Percentiles rank a stretch among this genome's conserved stretches.
Conservation (phyloP, 2,113 vertebrate genomes). For the Poeciliopsis turrubarensis region DNA sequence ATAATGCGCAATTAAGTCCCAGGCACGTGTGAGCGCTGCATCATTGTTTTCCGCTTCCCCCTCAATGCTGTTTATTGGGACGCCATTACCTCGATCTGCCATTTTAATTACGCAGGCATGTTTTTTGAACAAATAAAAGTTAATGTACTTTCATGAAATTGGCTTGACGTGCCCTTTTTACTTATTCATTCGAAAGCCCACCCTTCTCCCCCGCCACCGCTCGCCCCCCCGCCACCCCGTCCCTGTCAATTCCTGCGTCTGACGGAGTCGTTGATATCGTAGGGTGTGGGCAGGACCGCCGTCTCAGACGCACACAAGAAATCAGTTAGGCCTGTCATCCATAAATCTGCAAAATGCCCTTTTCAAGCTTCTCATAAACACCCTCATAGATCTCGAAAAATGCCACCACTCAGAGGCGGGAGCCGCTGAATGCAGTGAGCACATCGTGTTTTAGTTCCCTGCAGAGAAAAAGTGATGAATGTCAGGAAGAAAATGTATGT, state of each 20-base stretch:
- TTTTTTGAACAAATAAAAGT: constrained; percentile 73
- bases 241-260: constrained; percentile 33
- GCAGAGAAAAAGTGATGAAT: constrained; percentile 55
- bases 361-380: constrained; percentile 75
- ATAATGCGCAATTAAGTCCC: constrained; percentile 47
- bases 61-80: constrained; percentile 65
- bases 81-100: constrained; percentile 74
- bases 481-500: constrained; percentile 36
- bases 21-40: constrained; percentile 34
- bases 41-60: constrained; percentile 63
- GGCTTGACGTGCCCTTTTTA: constrained; percentile 75
- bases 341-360: constrained; percentile 76
- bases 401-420: constrained; percentile 62
- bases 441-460: constrained; percentile 31
- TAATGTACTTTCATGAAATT: constrained; percentile 80
- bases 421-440: constrained; percentile 41
- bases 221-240: neutral
- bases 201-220: neutral
- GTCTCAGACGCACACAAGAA: constrained; percentile 40
- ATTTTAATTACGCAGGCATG: constrained; percentile 75
- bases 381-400: constrained; percentile 72
- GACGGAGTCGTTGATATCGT: constrained; percentile 12
- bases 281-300: constrained; percentile 3
- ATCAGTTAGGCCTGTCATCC: constrained; percentile 68
- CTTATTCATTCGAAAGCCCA: constrained; percentile 62